Evolutionary conservation across 2,888 invertebrate genomes (phyloP), one percentile per base, ranked within the genome.

Genomic region (Prosopocoilus inquinatus): DNA sequence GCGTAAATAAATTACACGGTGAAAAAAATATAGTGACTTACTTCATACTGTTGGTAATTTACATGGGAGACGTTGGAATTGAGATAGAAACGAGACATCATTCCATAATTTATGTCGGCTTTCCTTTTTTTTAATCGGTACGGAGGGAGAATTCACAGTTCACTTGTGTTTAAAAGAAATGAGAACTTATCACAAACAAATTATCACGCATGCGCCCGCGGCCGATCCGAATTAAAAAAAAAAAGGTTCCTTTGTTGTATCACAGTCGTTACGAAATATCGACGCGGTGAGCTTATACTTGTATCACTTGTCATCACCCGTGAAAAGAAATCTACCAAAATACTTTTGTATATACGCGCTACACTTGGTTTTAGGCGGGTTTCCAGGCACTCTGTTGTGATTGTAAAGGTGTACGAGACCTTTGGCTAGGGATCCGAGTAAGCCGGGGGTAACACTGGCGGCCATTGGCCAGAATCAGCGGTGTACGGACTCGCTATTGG

Each of bases 1-100:
- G n/a, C n/a, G n/a, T n/a, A n/a, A 34, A 34, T n/a, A 34, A 8
- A n/a, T 34, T n/a, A 34, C 35, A 34, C n/a, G 35, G n/a, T 34
- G 35, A 34, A 34, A 34, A 34, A 34, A 8, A 34, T 34, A n/a
- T 34, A 38, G 4, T n/a, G 32, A 72, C 75, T 75, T 72, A 76
- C 76, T 72, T 76, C 76, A 70, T 75, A 76, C 61, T 76, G 76
- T 61, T 75, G 76, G 58, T 76, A 76, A 67, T 76, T 76, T 34
- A 74, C 75, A 59, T 76, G 65, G 44, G 76, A 75, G 53, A 75
- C 73, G 65, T 76, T 76, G 47, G 76, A 74, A 67, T 77, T 77
- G 53, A 75, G 67, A 68, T 75, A 75, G 65, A 77, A 76, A 57
- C 75, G 70, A 64, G 76, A 75, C 76, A 75, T 76, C 75, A 75